Evolutionary conservation across 2,888 invertebrate species (phyloP).

Genomic region (Poecilobothrus nobilitatus): DNA sequence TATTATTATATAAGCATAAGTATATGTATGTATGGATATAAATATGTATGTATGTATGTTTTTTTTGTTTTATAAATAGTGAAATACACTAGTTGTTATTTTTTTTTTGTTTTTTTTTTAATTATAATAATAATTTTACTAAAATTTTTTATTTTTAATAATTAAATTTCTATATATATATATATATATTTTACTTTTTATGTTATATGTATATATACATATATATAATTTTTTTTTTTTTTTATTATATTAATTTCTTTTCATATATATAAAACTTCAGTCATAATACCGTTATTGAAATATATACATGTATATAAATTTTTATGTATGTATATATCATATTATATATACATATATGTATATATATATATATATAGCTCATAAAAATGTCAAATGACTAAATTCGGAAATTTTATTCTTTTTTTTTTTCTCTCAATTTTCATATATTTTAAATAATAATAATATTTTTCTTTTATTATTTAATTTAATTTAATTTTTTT

Average conservation of each 20-base stretch:
- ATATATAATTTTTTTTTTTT: neutral
- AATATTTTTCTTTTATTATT: neutral
- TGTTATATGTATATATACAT: neutral
- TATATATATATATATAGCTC: neutral
- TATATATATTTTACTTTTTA: neutral
- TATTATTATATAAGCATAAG: neutral
- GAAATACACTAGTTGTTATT: no score
- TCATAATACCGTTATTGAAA: slow-evolving; percentile 1
- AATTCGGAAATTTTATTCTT: slow-evolving; percentile 1
- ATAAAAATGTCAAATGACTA: slow-evolving; percentile 1
- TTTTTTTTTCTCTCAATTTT: neutral
- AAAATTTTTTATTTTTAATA: no score
- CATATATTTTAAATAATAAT: neutral
- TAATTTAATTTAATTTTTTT: neutral
- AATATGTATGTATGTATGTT: neutral
- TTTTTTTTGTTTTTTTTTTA: no score
- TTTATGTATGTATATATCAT: neutral
- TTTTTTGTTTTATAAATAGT: neutral
- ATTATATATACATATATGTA: neutral
- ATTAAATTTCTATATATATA: no score
- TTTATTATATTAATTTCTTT: neutral
- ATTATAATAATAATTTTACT: no score
- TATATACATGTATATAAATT: neutral
- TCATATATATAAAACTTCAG: slow-evolving; percentile 1
- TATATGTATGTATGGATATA: neutral